Percentiles rank a stretch among this genome's conserved stretches.
Conservation (phyloP, 2,888 invertebrate genomes). For the Ochropleura plecta region DNA sequence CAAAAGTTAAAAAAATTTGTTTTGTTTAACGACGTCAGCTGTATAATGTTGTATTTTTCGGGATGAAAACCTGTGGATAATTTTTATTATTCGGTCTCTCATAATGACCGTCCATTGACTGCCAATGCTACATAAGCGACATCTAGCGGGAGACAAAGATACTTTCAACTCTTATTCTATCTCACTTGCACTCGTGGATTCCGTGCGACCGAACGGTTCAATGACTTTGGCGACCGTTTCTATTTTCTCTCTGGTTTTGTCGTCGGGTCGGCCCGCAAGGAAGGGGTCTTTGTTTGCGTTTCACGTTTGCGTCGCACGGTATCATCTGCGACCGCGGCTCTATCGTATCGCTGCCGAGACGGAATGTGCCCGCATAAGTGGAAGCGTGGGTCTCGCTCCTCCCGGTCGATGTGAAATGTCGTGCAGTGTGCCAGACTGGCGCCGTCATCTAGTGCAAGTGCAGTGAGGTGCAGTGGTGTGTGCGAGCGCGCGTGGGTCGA, state of each 20-base stretch:
- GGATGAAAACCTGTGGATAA: not conserved
- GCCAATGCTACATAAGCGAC: slow-evolving; percentile 67
- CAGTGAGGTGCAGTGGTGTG: slow-evolving; percentile 89
- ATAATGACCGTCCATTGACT: slow-evolving; percentile 68
- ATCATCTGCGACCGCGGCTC: slow-evolving; percentile 83
- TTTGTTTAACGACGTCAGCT: slow-evolving; percentile 16
- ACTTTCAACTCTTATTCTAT: slow-evolving; percentile 67
- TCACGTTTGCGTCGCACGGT: slow-evolving; percentile 89
- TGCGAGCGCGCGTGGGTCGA: slow-evolving; percentile 87
- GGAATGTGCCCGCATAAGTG: slow-evolving; percentile 90
- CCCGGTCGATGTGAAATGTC: slow-evolving; percentile 88
- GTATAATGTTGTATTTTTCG: not conserved
- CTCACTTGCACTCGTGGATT: slow-evolving; percentile 85
- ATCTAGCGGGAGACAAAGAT: slow-evolving; percentile 72
- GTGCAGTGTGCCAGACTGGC: slow-evolving; percentile 88
- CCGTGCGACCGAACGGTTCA: slow-evolving; percentile 87
- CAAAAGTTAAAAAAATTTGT: not conserved
- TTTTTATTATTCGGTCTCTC: slow-evolving; percentile 72
- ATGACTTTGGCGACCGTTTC: slow-evolving; percentile 90
- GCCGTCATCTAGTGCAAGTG: slow-evolving; percentile 88
- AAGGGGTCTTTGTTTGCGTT: slow-evolving; percentile 90
- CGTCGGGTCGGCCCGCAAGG: slow-evolving; percentile 85
- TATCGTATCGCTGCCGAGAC: slow-evolving; percentile 86
- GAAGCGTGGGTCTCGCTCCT: slow-evolving; percentile 89
- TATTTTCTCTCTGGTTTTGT: slow-evolving; percentile 91